Percentiles rank a stretch among this genome's conserved stretches.
Evolutionary conservation across 2,113 vertebrate genomes (phyloP).

Genomic region (Catharus fuscescens): DNA sequence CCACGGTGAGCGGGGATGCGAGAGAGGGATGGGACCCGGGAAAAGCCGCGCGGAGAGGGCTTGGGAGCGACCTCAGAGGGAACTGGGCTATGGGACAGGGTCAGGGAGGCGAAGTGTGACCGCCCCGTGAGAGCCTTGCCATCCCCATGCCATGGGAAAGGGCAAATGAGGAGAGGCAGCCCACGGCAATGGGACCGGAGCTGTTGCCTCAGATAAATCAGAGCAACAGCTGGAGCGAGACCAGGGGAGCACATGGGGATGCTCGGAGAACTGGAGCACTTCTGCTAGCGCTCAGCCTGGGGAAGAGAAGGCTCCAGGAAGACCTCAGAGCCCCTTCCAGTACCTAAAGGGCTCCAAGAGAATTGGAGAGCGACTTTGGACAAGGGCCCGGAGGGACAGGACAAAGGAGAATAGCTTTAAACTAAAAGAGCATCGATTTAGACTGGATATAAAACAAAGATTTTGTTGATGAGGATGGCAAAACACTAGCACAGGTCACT

Average conservation of each 20-base stretch:
- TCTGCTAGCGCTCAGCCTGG: background rate
- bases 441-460: background rate
- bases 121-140: accelerated
- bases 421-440: background rate
- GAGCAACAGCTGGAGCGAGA: background rate
- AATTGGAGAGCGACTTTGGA: background rate
- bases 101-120: accelerated
- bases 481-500: background rate
- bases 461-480: background rate
- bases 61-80: accelerated
- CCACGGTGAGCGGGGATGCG: constrained; percentile 56
- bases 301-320: background rate
- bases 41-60: accelerated
- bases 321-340: background rate
- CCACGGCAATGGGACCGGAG: accelerated
- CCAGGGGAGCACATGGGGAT: background rate
- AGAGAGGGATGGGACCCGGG: background rate
- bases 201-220: background rate
- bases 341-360: background rate
- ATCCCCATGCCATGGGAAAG: accelerated
- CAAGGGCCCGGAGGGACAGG: background rate
- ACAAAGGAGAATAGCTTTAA: background rate
- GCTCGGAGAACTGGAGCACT: background rate
- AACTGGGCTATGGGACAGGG: background rate
- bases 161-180: background rate